Percentiles rank a stretch among this genome's conserved stretches.
phyloP scores from a whole-genome alignment of 2,797 vertebrate genomes.

The Dipus sagitta region DNA sequence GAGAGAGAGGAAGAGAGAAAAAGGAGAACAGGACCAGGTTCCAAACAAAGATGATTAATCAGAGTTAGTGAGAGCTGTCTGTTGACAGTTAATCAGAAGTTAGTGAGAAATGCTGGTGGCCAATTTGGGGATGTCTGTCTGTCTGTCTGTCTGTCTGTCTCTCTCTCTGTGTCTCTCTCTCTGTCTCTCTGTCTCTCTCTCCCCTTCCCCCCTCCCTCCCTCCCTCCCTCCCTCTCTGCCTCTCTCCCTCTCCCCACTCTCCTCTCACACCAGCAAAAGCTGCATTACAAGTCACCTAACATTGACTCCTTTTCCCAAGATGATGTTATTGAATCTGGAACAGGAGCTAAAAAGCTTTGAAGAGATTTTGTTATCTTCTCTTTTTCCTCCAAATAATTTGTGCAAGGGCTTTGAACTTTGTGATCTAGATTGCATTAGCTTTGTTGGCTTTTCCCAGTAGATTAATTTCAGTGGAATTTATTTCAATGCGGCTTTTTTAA shows the following conservation, averaged over 20 bases:
- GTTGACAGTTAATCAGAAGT: neutral
- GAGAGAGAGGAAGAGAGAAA: neutral
- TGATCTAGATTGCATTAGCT: slow-evolving; percentile 21
- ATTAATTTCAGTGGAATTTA: slow-evolving; percentile 3
- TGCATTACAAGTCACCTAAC: slow-evolving; percentile 45
- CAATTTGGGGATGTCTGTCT: neutral
- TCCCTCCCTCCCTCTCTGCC: neutral
- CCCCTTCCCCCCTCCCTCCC: neutral
- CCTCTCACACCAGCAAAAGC: neutral
- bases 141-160: neutral
- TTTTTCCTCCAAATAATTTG: slow-evolving; percentile 7
- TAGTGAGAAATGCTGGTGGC: neutral
- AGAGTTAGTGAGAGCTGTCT: neutral
- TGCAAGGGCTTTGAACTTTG: slow-evolving; percentile 45
- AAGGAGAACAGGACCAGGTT: neutral
- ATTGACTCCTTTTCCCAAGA: neutral
- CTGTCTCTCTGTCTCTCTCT: neutral
- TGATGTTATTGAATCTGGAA: neutral
- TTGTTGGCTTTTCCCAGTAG: neutral
- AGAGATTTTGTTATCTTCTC: slow-evolving; percentile 34
- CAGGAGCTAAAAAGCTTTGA: slow-evolving; percentile 26
- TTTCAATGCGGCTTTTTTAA: slow-evolving; percentile 19
- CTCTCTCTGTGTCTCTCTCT: neutral
- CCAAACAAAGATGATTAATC: slow-evolving; percentile 2
- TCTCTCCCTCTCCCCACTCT: neutral